Evolutionary conservation across 2,888 invertebrate genomes (phyloP).

Genomic region (Brenthis daphne): DNA sequence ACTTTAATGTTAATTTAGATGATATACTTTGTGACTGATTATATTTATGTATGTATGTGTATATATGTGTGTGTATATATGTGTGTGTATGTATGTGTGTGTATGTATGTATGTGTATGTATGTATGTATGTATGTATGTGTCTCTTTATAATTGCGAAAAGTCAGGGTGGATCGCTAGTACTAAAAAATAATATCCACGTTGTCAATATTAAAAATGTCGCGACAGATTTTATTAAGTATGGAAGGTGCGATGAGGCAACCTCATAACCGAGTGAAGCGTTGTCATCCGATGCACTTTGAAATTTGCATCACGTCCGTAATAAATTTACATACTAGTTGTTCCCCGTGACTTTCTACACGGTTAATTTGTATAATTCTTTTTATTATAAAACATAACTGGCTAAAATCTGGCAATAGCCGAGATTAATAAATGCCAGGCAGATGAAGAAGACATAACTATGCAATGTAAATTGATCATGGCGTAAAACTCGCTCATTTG

Average conservation of each 20-base stretch:
- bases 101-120: not conserved
- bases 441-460: too few relatives aligned
- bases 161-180: not conserved
- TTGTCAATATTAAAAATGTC: constrained; percentile 12
- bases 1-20: too few relatives aligned
- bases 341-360: too few relatives aligned
- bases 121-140: not conserved
- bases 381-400: too few relatives aligned
- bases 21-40: too few relatives aligned
- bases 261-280: constrained; percentile 10
- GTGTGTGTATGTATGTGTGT: not conserved
- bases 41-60: not conserved
- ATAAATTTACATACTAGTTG: not conserved
- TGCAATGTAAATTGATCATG: too few relatives aligned
- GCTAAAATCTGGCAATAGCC: too few relatives aligned
- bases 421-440: too few relatives aligned
- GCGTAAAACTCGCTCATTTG: too few relatives aligned
- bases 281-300: constrained; percentile 10
- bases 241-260: constrained; percentile 8
- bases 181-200: not conserved
- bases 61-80: not conserved
- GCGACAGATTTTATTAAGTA: constrained; percentile 13
- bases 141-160: not conserved
- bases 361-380: too few relatives aligned
- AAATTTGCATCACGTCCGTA: constrained; percentile 15